Percentiles rank a stretch among this genome's conserved stretches.
Conservation (phyloP, 2,888 invertebrate species). For the Oasisia sp. region DNA sequence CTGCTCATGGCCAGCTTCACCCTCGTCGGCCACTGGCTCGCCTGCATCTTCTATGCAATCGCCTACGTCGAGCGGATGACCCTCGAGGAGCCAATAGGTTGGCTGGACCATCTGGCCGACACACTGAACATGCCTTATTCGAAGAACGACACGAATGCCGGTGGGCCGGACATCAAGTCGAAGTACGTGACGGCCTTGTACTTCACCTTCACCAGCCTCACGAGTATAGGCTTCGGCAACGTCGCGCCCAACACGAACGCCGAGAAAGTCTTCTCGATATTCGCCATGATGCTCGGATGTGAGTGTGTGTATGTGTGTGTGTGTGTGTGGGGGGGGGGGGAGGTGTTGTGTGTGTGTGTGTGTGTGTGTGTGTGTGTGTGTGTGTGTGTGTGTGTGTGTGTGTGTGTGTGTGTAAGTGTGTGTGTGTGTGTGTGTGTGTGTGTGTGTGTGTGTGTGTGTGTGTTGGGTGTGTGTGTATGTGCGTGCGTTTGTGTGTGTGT, state of each 20-base stretch:
- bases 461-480: no score
- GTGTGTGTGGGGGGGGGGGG: not conserved
- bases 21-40: slow-evolving; percentile 65
- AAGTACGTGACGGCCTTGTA: slow-evolving; percentile 65
- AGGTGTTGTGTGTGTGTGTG: no score
- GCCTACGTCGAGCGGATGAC: slow-evolving; percentile 62
- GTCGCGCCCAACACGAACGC: slow-evolving; percentile 65
- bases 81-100: slow-evolving; percentile 55
- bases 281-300: slow-evolving; percentile 66
- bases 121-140: slow-evolving; percentile 52
- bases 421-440: no score
- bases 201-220: slow-evolving; percentile 65
- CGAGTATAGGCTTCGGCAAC: slow-evolving; percentile 66
- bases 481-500: no score
- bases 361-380: no score
- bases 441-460: no score
- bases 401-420: no score
- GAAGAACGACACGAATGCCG: slow-evolving; percentile 57
- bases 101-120: slow-evolving; percentile 62
- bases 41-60: slow-evolving; percentile 66
- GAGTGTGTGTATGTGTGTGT: not conserved
- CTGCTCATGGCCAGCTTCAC: slow-evolving; percentile 65
- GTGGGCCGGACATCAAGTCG: slow-evolving; percentile 63
- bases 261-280: slow-evolving; percentile 66
- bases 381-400: no score